Percentiles rank a stretch among this genome's conserved stretches.
Conservation (phyloP, 2,888 invertebrate genomes). For the Zonitis immaculata region DNA sequence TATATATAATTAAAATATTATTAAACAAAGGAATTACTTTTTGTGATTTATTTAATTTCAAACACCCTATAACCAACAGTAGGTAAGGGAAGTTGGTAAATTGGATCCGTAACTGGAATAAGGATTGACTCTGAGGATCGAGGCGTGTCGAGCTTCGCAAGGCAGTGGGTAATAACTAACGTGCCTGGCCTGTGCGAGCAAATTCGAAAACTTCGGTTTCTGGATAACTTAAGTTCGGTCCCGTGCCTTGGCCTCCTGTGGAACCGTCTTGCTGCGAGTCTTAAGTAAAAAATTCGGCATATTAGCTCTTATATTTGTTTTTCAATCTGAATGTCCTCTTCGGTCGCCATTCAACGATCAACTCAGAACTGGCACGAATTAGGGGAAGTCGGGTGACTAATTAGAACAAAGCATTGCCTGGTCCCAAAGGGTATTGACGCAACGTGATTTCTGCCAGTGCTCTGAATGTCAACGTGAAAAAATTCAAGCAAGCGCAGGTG, state of each 20-base stretch:
- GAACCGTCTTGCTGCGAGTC: slow-evolving; percentile 41
- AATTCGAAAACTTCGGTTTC: slow-evolving; percentile 20
- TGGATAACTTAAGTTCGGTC: slow-evolving; percentile 41
- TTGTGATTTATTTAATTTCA: too few species aligned
- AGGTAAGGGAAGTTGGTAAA: slow-evolving; percentile 57
- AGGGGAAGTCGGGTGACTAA: too few species aligned
- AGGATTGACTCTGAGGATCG: slow-evolving; percentile 69
- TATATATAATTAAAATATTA: too few species aligned
- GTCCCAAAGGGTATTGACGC: too few species aligned
- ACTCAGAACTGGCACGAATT: too few species aligned
- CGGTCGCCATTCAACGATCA: too few species aligned
- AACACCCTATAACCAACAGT: too few species aligned
- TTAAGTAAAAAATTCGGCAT: neutral
- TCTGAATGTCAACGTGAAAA: too few species aligned
- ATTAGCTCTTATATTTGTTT: slow-evolving; percentile 34
- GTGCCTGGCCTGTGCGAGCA: slow-evolving; percentile 29
- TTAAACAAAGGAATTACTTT: too few species aligned
- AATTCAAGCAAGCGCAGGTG: too few species aligned
- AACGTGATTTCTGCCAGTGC: too few species aligned
- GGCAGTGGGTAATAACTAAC: slow-evolving; percentile 44
- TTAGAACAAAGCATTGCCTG: too few species aligned
- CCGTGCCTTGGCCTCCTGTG: slow-evolving; percentile 41
- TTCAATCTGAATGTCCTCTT: slow-evolving; percentile 37
- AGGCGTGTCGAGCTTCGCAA: slow-evolving; percentile 57
- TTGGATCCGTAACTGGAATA: slow-evolving; percentile 60